Conservation (phyloP, 2,888 invertebrate genomes). For the Aradus depressus region DNA sequence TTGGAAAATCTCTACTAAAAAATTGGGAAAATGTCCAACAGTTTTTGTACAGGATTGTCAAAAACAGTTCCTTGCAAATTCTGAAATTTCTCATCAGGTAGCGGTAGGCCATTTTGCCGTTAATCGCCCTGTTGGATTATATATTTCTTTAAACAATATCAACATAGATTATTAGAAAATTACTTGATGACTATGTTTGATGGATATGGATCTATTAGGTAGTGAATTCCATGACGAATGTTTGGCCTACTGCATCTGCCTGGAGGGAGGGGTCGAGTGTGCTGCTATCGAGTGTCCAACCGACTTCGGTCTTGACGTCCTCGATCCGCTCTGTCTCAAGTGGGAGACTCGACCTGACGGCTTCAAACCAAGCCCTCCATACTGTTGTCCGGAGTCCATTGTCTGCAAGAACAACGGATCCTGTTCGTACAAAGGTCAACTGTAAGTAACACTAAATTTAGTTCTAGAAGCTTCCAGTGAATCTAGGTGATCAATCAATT, state of each 20-base stretch:
- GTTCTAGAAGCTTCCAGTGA: too few relatives aligned
- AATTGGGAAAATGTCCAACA: too few relatives aligned
- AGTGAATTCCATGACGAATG: conserved; percentile 77
- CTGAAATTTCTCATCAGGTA: too few relatives aligned
- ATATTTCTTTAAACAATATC: too few relatives aligned
- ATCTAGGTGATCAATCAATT: too few relatives aligned
- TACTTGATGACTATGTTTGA: too few relatives aligned
- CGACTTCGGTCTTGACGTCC: conserved; percentile 70
- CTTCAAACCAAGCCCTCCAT: conserved; percentile 57
- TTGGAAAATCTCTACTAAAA: too few relatives aligned
- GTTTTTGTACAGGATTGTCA: too few relatives aligned
- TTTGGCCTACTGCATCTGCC: conserved; percentile 64
- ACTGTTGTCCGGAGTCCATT: conserved; percentile 70
- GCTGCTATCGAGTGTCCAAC: conserved; percentile 71
- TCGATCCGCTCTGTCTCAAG: conserved; percentile 70
- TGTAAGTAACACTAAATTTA: conserved; percentile 36
- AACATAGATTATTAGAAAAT: too few relatives aligned
- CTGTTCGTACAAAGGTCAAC: conserved; percentile 58
- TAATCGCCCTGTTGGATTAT: too few relatives aligned
- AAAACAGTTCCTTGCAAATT: too few relatives aligned
- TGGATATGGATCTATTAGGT: conserved; percentile 36
- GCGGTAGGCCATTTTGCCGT: too few relatives aligned
- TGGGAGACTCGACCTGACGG: conserved; percentile 73
- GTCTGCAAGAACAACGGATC: conserved; percentile 71
- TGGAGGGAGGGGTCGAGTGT: conserved; percentile 58